Percentiles rank a stretch among this genome's conserved stretches.
phyloP scores from a whole-genome alignment of 2,113 vertebrate genomes.

The Xiphophorus hellerii region DNA sequence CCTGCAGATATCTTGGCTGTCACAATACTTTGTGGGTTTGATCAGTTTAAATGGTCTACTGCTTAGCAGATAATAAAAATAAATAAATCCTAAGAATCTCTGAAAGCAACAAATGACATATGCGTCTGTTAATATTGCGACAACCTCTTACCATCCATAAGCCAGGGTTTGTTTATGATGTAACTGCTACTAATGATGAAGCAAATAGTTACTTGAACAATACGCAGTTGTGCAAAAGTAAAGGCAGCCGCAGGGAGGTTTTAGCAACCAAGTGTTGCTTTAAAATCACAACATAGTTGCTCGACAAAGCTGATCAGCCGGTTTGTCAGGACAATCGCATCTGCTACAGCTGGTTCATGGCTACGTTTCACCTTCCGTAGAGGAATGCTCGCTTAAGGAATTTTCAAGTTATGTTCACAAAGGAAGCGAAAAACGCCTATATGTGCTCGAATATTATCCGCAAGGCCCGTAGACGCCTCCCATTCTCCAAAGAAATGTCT shows the following conservation, averaged over 20 bases:
- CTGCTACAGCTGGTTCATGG: constrained; percentile 5
- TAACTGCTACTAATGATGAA: not conserved
- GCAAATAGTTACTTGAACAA: not conserved
- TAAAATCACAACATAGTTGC: constrained; percentile 1
- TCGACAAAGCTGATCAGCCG: constrained; percentile 40
- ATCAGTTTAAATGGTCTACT: not conserved
- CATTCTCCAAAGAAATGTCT: not conserved
- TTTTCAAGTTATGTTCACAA: too few species aligned
- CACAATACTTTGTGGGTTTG: not conserved
- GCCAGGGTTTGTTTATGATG: not conserved
- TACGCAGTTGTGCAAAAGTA: not conserved
- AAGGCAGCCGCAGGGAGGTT: not conserved
- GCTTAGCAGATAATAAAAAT: too few species aligned
- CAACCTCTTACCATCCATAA: not conserved
- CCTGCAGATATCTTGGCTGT: too few species aligned
- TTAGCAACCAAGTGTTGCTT: not conserved
- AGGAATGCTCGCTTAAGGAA: not conserved
- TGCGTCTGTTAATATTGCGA: too few species aligned
- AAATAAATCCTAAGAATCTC: not conserved
- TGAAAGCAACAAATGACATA: not conserved
- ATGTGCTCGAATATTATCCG: not conserved
- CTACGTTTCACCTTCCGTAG: constrained; percentile 32
- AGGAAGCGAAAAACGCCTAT: not conserved
- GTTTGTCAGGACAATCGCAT: constrained; percentile 45
- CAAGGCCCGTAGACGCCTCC: not conserved